A percentile compares a stretch with the other conserved stretches of the same genome.
These are phyloP conservation scores for Rugalucina vietnamica DNA, from an alignment of 2,888 invertebrate species.

Conservation along the genomic window DNA sequence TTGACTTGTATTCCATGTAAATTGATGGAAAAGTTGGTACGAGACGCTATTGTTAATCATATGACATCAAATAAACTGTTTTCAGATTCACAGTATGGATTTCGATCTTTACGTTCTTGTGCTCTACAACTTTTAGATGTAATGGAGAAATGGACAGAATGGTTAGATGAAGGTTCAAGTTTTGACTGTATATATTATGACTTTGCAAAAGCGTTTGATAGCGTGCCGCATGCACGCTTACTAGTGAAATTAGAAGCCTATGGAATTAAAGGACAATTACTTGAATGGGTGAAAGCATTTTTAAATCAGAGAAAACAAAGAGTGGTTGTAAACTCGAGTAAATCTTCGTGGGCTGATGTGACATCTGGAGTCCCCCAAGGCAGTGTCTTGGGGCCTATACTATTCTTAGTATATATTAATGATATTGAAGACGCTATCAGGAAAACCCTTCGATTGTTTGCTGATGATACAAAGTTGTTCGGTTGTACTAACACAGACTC, in stretches of 20 bases:
- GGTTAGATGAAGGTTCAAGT: constrained; percentile 22
- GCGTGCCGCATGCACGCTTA: constrained; percentile 27
- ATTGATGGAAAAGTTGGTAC: constrained; percentile 31
- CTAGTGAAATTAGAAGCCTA: constrained; percentile 28
- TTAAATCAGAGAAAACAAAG: constrained; percentile 26
- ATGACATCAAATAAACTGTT: constrained; percentile 26
- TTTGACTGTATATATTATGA: constrained; percentile 38
- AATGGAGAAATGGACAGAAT: constrained; percentile 25
- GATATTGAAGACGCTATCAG: constrained; percentile 23
- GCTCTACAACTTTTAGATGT: constrained; percentile 27
- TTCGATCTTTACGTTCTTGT: constrained; percentile 21
- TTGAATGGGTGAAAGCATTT: constrained; percentile 36
- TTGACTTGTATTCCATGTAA: constrained; percentile 40
- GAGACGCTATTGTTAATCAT: constrained; percentile 19
- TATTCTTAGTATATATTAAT: constrained; percentile 42
- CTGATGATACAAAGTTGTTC: constrained; percentile 45
- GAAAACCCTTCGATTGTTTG: constrained; percentile 23
- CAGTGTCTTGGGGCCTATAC: constrained; percentile 33
- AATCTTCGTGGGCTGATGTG: constrained; percentile 35
- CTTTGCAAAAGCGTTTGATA: constrained; percentile 38
- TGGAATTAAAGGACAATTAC: constrained; percentile 25
- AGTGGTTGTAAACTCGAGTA: constrained; percentile 18
- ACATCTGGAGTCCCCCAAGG: constrained; percentile 53
- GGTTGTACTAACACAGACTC: neutral
- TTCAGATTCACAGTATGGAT: constrained; percentile 31